phyloP scores from a whole-genome alignment of 2,888 invertebrate genomes.

The Pegoplata infirma region DNA sequence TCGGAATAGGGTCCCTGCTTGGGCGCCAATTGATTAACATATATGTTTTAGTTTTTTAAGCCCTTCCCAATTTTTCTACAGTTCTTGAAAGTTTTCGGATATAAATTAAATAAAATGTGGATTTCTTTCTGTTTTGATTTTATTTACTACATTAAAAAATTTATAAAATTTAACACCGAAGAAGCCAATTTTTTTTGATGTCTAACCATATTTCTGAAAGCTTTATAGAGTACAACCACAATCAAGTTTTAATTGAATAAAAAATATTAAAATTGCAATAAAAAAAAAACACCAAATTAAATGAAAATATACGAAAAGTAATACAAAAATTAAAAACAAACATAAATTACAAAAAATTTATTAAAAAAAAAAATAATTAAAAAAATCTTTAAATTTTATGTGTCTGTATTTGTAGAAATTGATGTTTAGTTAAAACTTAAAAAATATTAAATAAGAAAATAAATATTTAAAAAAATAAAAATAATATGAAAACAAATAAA shows the following conservation, averaged over 20 bases:
- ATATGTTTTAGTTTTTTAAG: too few relatives aligned
- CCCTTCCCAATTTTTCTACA: too few relatives aligned
- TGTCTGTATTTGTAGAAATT: conserved; percentile 58
- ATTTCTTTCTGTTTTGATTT: too few relatives aligned
- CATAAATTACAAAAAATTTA: conserved; percentile 42
- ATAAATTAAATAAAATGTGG: too few relatives aligned
- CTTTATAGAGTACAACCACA: conserved; percentile 58
- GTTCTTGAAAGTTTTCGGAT: too few relatives aligned
- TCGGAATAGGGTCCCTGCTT: too few relatives aligned
- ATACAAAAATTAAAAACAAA: conserved; percentile 64
- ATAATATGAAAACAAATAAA: conserved; percentile 22
- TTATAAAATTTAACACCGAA: too few relatives aligned
- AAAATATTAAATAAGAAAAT: conserved; percentile 14
- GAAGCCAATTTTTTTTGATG: conserved; percentile 40
- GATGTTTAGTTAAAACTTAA: conserved; percentile 58
- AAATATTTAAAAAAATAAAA: conserved; percentile 17
- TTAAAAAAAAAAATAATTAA: conserved; percentile 18
- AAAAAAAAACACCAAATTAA: conserved; percentile 48
- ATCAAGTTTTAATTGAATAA: conserved; percentile 39
- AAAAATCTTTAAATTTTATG: conserved; percentile 19
- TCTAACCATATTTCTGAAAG: conserved; percentile 49
- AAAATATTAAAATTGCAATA: conserved; percentile 43
- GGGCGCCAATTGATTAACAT: too few relatives aligned
- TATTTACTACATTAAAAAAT: too few relatives aligned
- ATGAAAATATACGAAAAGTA: conserved; percentile 1